Evolutionary conservation across 2,888 invertebrate genomes (phyloP), one percentile per base, ranked within the genome.

Genomic region (Latrodectus elegans): DNA sequence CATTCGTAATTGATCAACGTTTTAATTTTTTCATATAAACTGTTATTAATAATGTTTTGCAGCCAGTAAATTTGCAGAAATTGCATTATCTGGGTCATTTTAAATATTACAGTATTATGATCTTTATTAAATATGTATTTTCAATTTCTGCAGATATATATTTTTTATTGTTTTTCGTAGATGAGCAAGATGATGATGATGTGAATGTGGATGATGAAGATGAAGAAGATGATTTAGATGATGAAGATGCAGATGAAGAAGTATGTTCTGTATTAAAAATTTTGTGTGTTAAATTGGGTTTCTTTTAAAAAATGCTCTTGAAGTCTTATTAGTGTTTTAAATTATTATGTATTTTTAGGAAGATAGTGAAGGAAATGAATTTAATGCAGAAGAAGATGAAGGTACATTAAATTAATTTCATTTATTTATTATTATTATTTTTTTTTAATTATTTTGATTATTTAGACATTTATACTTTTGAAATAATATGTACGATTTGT

Each of bases 221-320:
- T 52, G 88, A 83, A n/a, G 88, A 88, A 14, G 88, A 88, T 68
- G 88, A 87, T 68, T 75, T 81, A 51, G 88, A 88, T 67, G 88
- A 88, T 73, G 84, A 84, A 17, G 88, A 84, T 83, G 88, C 53
- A 64, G 88, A 84, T 68, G 88, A 88, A 51, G 88, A 88, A 53
- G 84, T 86, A 86, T 22, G 8, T 22, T 60, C 12, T 60, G 10
- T 11, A 9, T 11, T 9, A 15, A 60, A 10, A 55, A 14, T n/a
- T 6, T 6, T 14, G 12, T 53, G 0, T 22, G 0, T 22, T 12
- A 53, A 60, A 14, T 55, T 12, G 52, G 15, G 1, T n/a, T 74
- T 22, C n/a, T 55, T 22, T 71, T 71, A 38, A 38, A 71, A 11
- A 22, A 38, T 14, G 49, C 3, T 26, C 38, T 49, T 22, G 14